Evolutionary conservation across 2,888 invertebrate genomes (phyloP).

Genomic region (Drosophila merina): DNA sequence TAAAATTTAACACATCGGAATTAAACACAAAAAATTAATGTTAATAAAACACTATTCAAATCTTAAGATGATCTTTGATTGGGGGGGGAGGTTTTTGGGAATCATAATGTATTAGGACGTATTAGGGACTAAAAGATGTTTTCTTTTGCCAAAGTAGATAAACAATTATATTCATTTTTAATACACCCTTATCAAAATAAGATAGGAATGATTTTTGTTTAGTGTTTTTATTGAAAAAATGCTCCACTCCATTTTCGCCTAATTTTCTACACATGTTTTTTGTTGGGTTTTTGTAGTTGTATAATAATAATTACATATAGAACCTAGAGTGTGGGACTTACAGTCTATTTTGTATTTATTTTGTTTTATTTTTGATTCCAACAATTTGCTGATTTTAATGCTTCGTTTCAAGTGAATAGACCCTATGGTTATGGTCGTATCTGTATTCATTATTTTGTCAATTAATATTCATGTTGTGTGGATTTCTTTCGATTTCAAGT

Average conservation of each 20-base stretch:
- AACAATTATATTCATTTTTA: too few species aligned
- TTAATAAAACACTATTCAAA: constrained; percentile 70
- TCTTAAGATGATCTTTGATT: constrained; percentile 21
- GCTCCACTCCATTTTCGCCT: constrained; percentile 76
- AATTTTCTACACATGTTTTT: constrained; percentile 71
- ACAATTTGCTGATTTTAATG: constrained; percentile 52
- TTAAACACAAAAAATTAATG: constrained; percentile 60
- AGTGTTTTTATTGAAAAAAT: constrained; percentile 78
- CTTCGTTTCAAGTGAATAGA: constrained; percentile 53
- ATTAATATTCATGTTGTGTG: constrained; percentile 42
- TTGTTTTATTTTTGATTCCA: constrained; percentile 25
- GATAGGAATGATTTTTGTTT: constrained; percentile 43
- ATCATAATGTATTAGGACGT: too few species aligned
- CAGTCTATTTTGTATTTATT: constrained; percentile 66
- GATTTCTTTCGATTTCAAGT: constrained; percentile 34
- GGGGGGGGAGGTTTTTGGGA: background rate
- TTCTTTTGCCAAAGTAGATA: too few species aligned
- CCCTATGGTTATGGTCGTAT: constrained; percentile 43
- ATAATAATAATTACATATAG: constrained; percentile 78
- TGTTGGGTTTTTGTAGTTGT: constrained; percentile 50
- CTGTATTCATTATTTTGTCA: constrained; percentile 15
- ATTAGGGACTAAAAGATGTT: too few species aligned
- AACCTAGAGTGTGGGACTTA: constrained; percentile 70
- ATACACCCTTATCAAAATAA: background rate
- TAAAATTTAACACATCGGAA: constrained; percentile 73